Percentiles rank a stretch among this genome's conserved stretches.
phyloP scores from a whole-genome alignment of 1,140 invertebrate species.

The Drosophila nebulosa region DNA sequence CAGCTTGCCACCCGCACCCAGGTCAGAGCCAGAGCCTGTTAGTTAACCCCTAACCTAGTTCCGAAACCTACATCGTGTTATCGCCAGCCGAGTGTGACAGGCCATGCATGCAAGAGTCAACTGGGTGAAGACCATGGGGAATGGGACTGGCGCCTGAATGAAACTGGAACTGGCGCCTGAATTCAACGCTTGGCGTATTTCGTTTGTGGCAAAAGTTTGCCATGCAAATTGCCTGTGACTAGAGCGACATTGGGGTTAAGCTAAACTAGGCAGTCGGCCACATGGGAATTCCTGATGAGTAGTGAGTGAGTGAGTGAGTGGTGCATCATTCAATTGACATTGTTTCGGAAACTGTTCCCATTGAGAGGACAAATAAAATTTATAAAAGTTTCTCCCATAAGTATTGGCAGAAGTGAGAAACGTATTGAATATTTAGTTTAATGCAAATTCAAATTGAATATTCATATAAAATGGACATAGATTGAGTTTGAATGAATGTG shows the following conservation, averaged over 20 bases:
- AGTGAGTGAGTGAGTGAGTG: no score
- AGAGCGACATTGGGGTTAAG: not conserved
- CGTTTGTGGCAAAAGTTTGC: constrained; percentile 30
- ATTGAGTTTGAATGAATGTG: no score
- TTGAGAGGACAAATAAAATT: not conserved
- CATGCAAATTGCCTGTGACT: constrained; percentile 40
- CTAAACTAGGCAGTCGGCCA: not conserved
- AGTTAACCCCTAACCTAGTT: not conserved
- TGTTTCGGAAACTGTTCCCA: not conserved
- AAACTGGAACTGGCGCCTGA: not conserved
- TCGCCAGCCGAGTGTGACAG: not conserved
- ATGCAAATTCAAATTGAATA: no score
- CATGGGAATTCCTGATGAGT: not conserved
- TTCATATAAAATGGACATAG: no score
- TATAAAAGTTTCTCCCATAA: not conserved
- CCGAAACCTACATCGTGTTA: not conserved
- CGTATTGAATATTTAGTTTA: no score
- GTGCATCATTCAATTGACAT: not conserved
- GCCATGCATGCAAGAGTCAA: not conserved
- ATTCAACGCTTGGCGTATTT: constrained; percentile 3
- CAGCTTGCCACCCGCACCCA: no score
- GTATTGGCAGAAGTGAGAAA: not conserved
- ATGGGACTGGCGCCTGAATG: not conserved
- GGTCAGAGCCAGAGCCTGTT: no score
- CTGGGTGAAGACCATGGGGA: not conserved